Percentiles rank a stretch among this genome's conserved stretches.
Evolutionary conservation across 2,797 vertebrate genomes (phyloP).

Genomic region (Manis crassicaudata): DNA sequence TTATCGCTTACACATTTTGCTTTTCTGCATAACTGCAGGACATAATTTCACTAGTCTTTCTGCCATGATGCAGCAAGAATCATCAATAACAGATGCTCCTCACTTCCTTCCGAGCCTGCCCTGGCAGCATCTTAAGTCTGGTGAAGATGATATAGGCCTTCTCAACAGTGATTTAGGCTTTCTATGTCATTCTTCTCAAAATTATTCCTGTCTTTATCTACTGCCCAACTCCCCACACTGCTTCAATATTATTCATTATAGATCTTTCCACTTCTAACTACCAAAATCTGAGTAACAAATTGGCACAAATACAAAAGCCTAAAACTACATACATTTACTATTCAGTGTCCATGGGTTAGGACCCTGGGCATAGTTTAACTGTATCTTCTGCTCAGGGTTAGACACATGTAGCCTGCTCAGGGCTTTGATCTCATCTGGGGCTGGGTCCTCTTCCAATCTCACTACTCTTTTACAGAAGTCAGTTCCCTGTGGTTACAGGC

Average conservation of each 20-base stretch:
- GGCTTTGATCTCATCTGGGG: not conserved
- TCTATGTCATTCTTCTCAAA: not conserved
- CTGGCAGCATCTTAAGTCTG: not conserved
- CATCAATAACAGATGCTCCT: rapidly evolving
- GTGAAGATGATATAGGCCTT: not conserved
- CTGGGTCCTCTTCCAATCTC: not conserved
- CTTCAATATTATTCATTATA: not conserved
- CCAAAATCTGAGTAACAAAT: not conserved
- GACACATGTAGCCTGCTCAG: not conserved
- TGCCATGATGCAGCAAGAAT: not conserved
- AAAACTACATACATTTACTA: not conserved
- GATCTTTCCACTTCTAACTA: not conserved
- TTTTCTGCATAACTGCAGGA: not conserved
- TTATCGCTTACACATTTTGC: not conserved
- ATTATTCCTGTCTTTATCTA: not conserved
- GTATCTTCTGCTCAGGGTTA: not conserved
- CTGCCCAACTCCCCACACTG: not conserved
- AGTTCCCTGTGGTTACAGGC: not conserved
- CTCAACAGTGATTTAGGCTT: not conserved
- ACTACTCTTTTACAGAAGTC: not conserved
- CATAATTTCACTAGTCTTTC: not conserved
- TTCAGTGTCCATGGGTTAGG: not conserved
- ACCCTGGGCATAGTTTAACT: not conserved
- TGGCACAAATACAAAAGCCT: not conserved
- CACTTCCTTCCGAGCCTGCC: not conserved